A percentile compares a stretch with the other conserved stretches of the same genome.
Evolutionary conservation across 2,113 vertebrate genomes (phyloP).

Genomic region (Laticauda laticaudata): DNA sequence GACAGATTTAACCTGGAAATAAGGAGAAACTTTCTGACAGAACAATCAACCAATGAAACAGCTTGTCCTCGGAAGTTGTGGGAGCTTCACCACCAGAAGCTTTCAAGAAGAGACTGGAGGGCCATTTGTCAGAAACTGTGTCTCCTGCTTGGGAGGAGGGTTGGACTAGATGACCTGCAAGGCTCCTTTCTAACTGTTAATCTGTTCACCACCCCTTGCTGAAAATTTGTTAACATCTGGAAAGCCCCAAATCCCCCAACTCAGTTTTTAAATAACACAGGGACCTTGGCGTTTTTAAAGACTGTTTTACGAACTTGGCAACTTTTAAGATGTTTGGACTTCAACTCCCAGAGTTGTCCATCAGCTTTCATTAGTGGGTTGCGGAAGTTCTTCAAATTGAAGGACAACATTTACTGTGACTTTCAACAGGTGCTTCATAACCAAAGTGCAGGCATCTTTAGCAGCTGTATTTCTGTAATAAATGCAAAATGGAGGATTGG

Average conservation of each 20-base stretch:
- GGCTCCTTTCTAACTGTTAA: too few species aligned
- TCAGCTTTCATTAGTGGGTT: background rate
- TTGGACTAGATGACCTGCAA: too few species aligned
- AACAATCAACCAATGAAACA: too few species aligned
- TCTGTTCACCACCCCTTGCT: background rate
- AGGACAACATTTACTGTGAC: background rate
- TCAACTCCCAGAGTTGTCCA: background rate
- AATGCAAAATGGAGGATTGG: background rate
- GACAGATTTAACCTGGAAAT: too few species aligned
- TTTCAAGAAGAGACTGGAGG: too few species aligned
- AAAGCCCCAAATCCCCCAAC: background rate
- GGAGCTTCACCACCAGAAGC: too few species aligned
- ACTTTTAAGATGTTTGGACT: background rate
- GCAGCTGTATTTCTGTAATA: background rate
- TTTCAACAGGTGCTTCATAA: background rate
- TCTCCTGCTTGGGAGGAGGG: too few species aligned
- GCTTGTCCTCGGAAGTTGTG: too few species aligned
- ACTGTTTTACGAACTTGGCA: background rate
- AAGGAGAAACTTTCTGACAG: too few species aligned
- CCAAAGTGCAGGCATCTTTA: background rate
- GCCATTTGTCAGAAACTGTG: too few species aligned
- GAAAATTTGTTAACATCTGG: background rate
- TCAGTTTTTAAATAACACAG: background rate
- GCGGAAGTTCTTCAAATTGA: background rate
- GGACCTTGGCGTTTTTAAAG: background rate